Percentiles rank a stretch among this genome's conserved stretches.
Conservation (phyloP, 2,888 invertebrate genomes). For the Lepeophtheirus nordmannii region DNA sequence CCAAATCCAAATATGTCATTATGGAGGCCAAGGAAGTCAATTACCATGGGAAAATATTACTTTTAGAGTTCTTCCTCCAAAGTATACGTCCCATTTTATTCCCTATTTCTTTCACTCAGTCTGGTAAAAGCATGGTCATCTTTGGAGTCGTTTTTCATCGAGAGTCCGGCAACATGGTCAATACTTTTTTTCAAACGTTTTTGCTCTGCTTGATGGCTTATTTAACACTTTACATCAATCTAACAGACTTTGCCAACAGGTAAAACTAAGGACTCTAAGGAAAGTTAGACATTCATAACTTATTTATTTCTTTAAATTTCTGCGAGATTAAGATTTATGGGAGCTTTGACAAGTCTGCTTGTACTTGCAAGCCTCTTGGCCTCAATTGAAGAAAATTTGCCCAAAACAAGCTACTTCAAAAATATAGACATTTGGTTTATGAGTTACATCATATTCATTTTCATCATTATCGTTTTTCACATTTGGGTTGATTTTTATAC, state of each 20-base stretch:
- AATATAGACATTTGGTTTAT: slow-evolving; percentile 17
- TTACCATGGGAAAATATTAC: slow-evolving; percentile 7
- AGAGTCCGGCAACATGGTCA: slow-evolving; percentile 18
- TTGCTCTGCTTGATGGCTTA: slow-evolving; percentile 13
- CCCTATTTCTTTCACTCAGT: neutral
- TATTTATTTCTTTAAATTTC: neutral
- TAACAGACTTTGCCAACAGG: slow-evolving; percentile 16
- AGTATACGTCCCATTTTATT: slow-evolving; percentile 3
- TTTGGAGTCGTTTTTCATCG: neutral
- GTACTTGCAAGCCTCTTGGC: slow-evolving; percentile 9
- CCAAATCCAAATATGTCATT: slow-evolving; percentile 6
- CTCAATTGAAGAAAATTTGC: slow-evolving; percentile 13
- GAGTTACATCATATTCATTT: slow-evolving; percentile 18
- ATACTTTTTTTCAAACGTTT: slow-evolving; percentile 15
- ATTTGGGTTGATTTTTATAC: slow-evolving; percentile 17
- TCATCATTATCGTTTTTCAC: slow-evolving; percentile 19
- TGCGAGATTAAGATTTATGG: slow-evolving; percentile 11
- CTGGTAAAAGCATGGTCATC: slow-evolving; percentile 3
- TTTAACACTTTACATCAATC: slow-evolving; percentile 13
- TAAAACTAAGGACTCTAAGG: neutral
- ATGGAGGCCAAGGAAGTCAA: neutral
- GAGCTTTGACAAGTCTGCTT: slow-evolving; percentile 7
- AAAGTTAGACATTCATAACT: too few species aligned
- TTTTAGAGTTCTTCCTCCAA: slow-evolving; percentile 14
- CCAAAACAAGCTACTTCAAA: slow-evolving; percentile 12